A percentile compares a stretch with the other conserved stretches of the same genome.
Conservation (phyloP, 2,888 invertebrate species). For the Trimorus sp. region DNA sequence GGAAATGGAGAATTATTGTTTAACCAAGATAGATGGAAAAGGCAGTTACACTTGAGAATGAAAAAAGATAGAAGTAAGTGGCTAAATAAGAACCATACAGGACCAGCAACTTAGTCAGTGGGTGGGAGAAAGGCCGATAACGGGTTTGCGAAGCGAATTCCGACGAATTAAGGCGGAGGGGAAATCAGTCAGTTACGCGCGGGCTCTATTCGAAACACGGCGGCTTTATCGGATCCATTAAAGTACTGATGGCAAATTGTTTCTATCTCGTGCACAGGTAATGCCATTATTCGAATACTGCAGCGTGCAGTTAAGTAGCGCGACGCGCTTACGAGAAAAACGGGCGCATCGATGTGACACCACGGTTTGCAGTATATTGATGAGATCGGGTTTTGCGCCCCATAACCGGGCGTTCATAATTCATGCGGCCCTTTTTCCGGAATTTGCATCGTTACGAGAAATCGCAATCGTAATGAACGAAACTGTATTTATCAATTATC, state of each 20-base stretch:
- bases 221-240: constrained; percentile 48
- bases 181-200: constrained; percentile 27
- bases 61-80: no score
- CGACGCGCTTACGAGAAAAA: constrained; percentile 29
- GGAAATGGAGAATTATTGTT: no score
- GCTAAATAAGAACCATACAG: neutral
- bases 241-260: constrained; percentile 47
- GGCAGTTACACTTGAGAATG: no score
- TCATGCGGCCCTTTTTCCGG: constrained; percentile 20
- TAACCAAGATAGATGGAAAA: no score
- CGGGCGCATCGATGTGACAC: constrained; percentile 36
- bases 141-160: neutral
- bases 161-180: constrained; percentile 11
- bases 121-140: neutral
- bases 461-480: constrained; percentile 5
- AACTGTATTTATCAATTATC: constrained; percentile 19
- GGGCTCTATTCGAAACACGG: constrained; percentile 39
- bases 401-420: constrained; percentile 29
- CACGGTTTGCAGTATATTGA: constrained; percentile 34
- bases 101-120: neutral
- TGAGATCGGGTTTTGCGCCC: constrained; percentile 29
- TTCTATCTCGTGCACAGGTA: constrained; percentile 41
- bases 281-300: constrained; percentile 41
- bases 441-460: constrained; percentile 35
- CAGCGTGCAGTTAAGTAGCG: constrained; percentile 32